Evolutionary conservation across 2,113 vertebrate species (phyloP).

Genomic region (Orthonyx spaldingii): DNA sequence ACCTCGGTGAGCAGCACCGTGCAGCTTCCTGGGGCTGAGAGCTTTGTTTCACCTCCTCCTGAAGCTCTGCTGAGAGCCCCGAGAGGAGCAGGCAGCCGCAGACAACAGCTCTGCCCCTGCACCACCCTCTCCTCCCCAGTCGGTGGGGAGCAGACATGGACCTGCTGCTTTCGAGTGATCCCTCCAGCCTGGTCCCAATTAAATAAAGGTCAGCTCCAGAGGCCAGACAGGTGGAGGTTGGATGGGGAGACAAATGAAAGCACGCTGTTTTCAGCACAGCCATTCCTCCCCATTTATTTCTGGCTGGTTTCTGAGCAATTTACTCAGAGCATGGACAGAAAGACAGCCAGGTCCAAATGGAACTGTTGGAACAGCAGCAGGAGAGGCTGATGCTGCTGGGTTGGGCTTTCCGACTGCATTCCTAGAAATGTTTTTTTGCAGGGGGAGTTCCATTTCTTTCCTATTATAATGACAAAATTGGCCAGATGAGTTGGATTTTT

Average conservation of each 20-base stretch:
- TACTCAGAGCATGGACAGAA: background rate
- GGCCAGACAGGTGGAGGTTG: background rate
- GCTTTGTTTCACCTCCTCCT: background rate
- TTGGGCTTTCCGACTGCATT: background rate
- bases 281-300: background rate
- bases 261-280: background rate
- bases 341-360: background rate
- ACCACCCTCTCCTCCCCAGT: background rate
- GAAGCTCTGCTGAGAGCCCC: background rate
- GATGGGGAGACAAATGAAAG: background rate
- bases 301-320: background rate
- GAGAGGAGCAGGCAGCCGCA: rapidly evolving
- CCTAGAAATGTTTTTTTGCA: background rate
- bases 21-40: background rate
- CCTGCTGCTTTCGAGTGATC: background rate
- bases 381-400: background rate
- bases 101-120: rapidly evolving
- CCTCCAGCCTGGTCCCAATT: background rate
- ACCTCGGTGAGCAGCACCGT: background rate
- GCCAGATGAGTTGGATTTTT: background rate
- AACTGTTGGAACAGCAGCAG: background rate
- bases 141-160: background rate
- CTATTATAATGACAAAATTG: rapidly evolving
- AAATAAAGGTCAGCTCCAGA: background rate
- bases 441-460: background rate